Evolutionary conservation across 2,797 vertebrate species (phyloP).

Genomic region (Halcyon chelicuti): DNA sequence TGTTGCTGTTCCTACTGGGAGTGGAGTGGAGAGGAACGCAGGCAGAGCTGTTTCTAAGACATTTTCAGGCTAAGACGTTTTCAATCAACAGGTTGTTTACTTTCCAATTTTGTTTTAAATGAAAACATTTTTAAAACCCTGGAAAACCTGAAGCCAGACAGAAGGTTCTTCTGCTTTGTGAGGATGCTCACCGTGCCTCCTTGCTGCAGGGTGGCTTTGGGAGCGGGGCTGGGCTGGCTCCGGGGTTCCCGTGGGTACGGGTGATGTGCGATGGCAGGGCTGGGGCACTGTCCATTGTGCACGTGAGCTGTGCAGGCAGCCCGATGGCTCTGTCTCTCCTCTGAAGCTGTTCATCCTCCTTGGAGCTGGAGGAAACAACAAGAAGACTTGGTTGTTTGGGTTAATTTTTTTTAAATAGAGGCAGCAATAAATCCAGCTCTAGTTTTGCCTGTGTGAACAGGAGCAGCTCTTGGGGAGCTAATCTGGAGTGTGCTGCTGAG

Average conservation of each 20-base stretch:
- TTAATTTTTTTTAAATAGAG: not conserved
- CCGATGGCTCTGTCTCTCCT: rapidly evolving
- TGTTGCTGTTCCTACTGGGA: not conserved
- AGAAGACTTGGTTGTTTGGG: not conserved
- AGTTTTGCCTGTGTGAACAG: not conserved
- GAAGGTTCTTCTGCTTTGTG: rapidly evolving
- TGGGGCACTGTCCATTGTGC: not conserved
- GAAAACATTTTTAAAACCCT: not conserved
- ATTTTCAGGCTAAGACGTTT: not conserved
- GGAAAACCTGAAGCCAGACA: not conserved
- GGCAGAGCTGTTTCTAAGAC: not conserved
- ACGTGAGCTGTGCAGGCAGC: rapidly evolving
- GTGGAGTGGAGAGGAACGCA: rapidly evolving
- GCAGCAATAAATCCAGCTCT: not conserved
- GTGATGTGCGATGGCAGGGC: not conserved
- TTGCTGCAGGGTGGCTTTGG: rapidly evolving
- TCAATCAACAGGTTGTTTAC: not conserved
- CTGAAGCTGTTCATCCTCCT: rapidly evolving
- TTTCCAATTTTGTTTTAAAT: not conserved
- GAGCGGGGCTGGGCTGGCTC: rapidly evolving
- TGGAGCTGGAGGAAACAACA: not conserved
- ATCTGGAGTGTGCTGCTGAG: not conserved
- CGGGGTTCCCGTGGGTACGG: rapidly evolving
- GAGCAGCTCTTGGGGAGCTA: not conserved
- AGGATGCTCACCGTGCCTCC: not conserved